Evolutionary conservation across 2,888 invertebrate genomes (phyloP), one percentile per base, ranked within the genome.

Genomic region (Cosmia pyralina): DNA sequence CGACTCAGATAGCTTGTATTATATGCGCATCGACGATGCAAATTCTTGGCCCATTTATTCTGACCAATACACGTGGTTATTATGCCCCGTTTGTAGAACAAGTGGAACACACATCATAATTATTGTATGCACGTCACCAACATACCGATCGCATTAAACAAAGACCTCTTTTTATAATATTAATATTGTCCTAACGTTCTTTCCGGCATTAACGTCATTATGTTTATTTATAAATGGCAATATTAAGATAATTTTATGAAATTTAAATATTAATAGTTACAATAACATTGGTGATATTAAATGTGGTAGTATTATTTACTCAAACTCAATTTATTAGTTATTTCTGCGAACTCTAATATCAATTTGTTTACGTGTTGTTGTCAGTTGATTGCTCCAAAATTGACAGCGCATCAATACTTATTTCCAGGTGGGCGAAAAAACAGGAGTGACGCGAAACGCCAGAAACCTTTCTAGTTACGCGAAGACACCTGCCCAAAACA

Each of bases 11-110:
- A 90, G 91, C 92, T 38, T 38, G 4, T 38, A 38, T 89, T 90
- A 88, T 90, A 89, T 91, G 91, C 90, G 91, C 90, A 90, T 91
- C 91, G 88, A 80, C 85, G 87, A 89, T 90, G 92, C 92, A 90
- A 89, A 92, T 91, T 90, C 92, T 92, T 93, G 93, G 87, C 92
- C 93, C 89, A 93, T 93, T 93, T 93, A 89, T 87, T 87, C 81
- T 84, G 71, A 82, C 79, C 77, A 83, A 85, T 77, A 84, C 84
- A 85, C 79, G 84, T 82, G 81, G 85, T 84, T 84, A 87, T 83
- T 86, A 86, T 84, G 70, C 80, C 71, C 75, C 72, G 81, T 80
- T 82, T 82, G 85, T 85, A 78, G 84, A 77, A 79, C 80, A 83
- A 79, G 83, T 83, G 60, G 74, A 82, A 79, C 72, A 76, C 74